Evolutionary conservation across 2,888 invertebrate species (phyloP).

Genomic region (Griposia aprilina): DNA sequence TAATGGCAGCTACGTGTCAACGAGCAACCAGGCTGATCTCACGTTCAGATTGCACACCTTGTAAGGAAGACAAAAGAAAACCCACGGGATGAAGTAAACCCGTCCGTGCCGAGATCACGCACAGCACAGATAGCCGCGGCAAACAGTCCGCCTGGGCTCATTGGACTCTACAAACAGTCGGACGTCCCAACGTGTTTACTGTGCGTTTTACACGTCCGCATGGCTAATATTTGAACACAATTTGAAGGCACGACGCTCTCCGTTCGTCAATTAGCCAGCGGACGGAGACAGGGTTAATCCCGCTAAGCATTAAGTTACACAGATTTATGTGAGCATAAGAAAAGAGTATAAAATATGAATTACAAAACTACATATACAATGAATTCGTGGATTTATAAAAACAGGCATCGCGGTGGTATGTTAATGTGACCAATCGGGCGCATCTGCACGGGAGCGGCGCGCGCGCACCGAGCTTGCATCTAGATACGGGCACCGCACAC

Average conservation of each 20-base stretch:
- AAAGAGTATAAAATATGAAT: slow-evolving; percentile 72
- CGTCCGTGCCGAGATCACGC: slow-evolving; percentile 78
- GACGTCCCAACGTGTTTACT: slow-evolving; percentile 81
- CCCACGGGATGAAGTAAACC: slow-evolving; percentile 71
- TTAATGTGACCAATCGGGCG: slow-evolving; percentile 80
- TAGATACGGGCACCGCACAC: slow-evolving; percentile 80
- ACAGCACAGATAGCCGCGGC: slow-evolving; percentile 75
- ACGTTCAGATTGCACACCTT: slow-evolving; percentile 74
- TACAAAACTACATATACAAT: slow-evolving; percentile 73
- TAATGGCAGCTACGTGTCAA: slow-evolving; percentile 76
- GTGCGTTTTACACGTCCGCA: slow-evolving; percentile 81
- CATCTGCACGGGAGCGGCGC: slow-evolving; percentile 76
- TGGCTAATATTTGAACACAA: slow-evolving; percentile 87
- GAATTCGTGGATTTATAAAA: slow-evolving; percentile 72
- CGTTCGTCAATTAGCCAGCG: slow-evolving; percentile 79
- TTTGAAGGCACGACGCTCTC: slow-evolving; percentile 87
- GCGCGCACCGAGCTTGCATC: slow-evolving; percentile 74
- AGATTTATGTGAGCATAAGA: slow-evolving; percentile 40
- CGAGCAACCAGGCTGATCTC: slow-evolving; percentile 69
- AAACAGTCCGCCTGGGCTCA: slow-evolving; percentile 78
- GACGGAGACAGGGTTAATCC: slow-evolving; percentile 69
- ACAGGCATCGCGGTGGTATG: slow-evolving; percentile 72
- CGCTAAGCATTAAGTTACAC: slow-evolving; percentile 70
- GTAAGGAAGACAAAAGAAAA: slow-evolving; percentile 76
- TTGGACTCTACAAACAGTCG: slow-evolving; percentile 83